Conservation (phyloP, 2,797 vertebrate species). For the Anguilla megastoma region DNA sequence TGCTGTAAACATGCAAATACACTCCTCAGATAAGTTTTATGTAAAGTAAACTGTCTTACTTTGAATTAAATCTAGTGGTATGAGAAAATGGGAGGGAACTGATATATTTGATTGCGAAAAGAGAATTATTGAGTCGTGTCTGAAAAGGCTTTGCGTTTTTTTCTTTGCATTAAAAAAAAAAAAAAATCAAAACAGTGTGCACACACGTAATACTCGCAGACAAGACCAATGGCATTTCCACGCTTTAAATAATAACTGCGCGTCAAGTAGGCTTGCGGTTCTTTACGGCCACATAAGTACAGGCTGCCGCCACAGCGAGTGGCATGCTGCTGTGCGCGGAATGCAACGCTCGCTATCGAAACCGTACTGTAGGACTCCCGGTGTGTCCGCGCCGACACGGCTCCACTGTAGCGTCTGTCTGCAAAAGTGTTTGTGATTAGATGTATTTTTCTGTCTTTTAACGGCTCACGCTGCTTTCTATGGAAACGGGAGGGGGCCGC, state of each 20-base stretch:
- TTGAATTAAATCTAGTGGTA: neutral
- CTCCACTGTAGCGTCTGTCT: neutral
- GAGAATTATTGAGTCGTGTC: neutral
- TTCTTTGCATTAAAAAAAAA: neutral
- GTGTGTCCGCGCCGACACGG: neutral
- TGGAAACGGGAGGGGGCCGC: neutral
- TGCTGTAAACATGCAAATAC: conserved; percentile 48
- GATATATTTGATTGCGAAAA: neutral
- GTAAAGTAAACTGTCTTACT: neutral
- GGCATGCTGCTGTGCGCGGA: neutral
- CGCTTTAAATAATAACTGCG: neutral
- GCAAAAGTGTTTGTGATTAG: conserved; percentile 24
- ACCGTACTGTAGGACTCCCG: neutral
- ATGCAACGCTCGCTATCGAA: neutral
- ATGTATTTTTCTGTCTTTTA: neutral
- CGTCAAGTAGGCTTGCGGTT: neutral
- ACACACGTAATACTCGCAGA: neutral
- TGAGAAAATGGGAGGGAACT: neutral
- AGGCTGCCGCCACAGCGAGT: neutral
- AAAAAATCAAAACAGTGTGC: neutral
- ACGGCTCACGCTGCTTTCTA: neutral
- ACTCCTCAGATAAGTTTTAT: conserved; percentile 15
- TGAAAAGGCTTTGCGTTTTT: neutral
- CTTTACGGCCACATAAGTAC: neutral
- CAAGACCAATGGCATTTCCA: neutral